Conservation (phyloP, 2,113 vertebrate genomes). For the Symphodus melops region DNA sequence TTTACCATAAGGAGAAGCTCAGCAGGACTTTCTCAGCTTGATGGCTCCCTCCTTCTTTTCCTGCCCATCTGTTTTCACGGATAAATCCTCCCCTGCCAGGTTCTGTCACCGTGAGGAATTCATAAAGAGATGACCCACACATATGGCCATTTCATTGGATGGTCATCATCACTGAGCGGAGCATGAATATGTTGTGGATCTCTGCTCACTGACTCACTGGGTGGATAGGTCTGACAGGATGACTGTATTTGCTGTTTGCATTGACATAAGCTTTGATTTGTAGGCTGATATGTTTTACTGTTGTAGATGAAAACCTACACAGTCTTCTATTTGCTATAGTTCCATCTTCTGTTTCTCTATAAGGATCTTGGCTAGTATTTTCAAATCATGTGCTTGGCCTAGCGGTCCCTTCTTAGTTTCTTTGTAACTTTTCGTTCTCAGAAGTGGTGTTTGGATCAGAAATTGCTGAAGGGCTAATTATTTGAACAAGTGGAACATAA, state of each 20-base stretch:
- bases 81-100: constrained; percentile 70
- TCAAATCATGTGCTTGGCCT: background rate
- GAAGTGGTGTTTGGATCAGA: background rate
- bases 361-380: background rate
- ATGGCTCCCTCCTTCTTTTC: constrained; percentile 70
- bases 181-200: constrained; percentile 43
- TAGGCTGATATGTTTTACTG: background rate
- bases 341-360: background rate
- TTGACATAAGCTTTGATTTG: background rate
- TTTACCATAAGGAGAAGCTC: constrained; percentile 63
- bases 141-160: constrained; percentile 71
- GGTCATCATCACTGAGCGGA: constrained; percentile 51
- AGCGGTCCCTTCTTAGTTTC: background rate
- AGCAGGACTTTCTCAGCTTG: constrained; percentile 72
- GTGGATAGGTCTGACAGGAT: constrained; percentile 32
- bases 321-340: background rate
- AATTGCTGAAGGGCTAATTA: background rate
- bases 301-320: no score
- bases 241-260: constrained; percentile 28
- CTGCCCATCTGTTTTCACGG: constrained; percentile 75
- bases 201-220: constrained; percentile 41
- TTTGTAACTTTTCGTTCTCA: background rate
- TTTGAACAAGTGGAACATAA: background rate
- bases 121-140: constrained; percentile 73
- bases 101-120: constrained; percentile 61